Percentiles rank a stretch among this genome's conserved stretches.
phyloP scores from a whole-genome alignment of 2,888 invertebrate species.

The Tridacna gigas region DNA sequence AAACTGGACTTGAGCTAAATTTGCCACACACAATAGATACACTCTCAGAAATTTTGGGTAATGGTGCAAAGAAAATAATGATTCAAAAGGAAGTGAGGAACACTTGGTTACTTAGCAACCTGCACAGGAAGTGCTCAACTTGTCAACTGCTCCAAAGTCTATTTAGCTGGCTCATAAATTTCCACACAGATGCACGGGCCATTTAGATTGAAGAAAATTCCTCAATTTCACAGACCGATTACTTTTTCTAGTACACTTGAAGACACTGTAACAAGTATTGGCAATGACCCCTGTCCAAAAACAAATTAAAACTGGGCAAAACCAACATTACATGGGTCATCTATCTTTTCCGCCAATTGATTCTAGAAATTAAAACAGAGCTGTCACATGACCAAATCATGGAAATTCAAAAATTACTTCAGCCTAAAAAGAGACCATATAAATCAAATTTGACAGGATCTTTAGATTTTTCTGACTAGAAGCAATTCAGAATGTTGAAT shows the following conservation, averaged over 20 bases:
- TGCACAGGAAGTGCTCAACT: slow-evolving; percentile 1
- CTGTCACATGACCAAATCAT: slow-evolving; percentile 30
- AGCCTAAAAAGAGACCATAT: slow-evolving; percentile 23
- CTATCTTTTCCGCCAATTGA: slow-evolving; percentile 54
- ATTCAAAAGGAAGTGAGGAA: background rate
- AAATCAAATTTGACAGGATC: slow-evolving; percentile 20
- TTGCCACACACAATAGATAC: too few relatives aligned
- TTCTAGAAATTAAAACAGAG: slow-evolving; percentile 27
- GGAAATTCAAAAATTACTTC: slow-evolving; percentile 28
- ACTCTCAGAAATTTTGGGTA: too few relatives aligned
- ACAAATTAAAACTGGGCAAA: slow-evolving; percentile 57
- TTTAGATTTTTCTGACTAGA: slow-evolving; percentile 11
- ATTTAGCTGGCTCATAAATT: background rate
- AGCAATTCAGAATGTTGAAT: background rate
- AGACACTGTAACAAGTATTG: slow-evolving; percentile 10
- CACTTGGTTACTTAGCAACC: background rate
- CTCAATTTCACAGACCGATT: slow-evolving; percentile 8
- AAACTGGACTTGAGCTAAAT: too few relatives aligned
- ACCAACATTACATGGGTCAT: slow-evolving; percentile 62
- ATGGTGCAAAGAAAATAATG: too few relatives aligned
- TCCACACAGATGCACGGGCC: slow-evolving; percentile 31
- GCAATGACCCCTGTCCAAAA: slow-evolving; percentile 53
- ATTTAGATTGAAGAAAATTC: slow-evolving; percentile 16
- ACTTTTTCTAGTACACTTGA: slow-evolving; percentile 12
- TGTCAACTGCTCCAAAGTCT: background rate